A percentile compares a stretch with the other conserved stretches of the same genome.
Evolutionary conservation across 2,888 invertebrate species (phyloP).

Genomic region (Peribatodes rhomboidaria): DNA sequence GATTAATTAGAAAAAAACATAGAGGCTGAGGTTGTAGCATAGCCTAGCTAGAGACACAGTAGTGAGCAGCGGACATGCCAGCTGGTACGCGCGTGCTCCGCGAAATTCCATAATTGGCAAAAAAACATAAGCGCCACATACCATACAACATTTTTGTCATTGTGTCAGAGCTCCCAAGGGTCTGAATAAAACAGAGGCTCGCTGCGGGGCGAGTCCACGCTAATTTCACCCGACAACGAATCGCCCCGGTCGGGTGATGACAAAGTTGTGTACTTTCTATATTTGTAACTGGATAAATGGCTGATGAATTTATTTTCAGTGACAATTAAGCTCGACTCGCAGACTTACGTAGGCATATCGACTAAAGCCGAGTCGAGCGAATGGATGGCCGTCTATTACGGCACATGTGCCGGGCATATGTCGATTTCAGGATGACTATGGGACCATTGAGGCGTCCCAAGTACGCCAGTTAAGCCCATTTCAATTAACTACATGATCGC

Average conservation of each 20-base stretch:
- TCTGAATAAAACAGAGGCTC: conserved; percentile 79
- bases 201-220: conserved; percentile 68
- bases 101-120: conserved; percentile 78
- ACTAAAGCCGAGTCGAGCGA: conserved; percentile 53
- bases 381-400: conserved; percentile 56
- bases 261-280: conserved; percentile 55
- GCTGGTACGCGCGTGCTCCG: conserved; percentile 68
- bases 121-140: conserved; percentile 72
- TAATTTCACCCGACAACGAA: conserved; percentile 74
- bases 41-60: conserved; percentile 45
- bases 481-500: conserved; percentile 50
- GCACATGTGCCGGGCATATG: conserved; percentile 68
- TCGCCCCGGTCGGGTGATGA: conserved; percentile 62
- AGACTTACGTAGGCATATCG: conserved; percentile 40
- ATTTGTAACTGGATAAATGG: conserved; percentile 36
- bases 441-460: conserved; percentile 55
- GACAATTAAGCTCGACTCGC: conserved; percentile 28
- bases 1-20: conserved; percentile 63
- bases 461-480: conserved; percentile 45
- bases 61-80: conserved; percentile 57
- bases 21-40: conserved; percentile 50
- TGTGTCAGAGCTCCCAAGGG: conserved; percentile 76
- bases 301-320: conserved; percentile 37
- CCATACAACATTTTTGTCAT: conserved; percentile 77
- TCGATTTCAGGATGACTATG: conserved; percentile 62